A percentile compares a stretch with the other conserved stretches of the same genome.
phyloP scores from a whole-genome alignment of 2,113 vertebrate species.

The Takifugu flavidus region DNA sequence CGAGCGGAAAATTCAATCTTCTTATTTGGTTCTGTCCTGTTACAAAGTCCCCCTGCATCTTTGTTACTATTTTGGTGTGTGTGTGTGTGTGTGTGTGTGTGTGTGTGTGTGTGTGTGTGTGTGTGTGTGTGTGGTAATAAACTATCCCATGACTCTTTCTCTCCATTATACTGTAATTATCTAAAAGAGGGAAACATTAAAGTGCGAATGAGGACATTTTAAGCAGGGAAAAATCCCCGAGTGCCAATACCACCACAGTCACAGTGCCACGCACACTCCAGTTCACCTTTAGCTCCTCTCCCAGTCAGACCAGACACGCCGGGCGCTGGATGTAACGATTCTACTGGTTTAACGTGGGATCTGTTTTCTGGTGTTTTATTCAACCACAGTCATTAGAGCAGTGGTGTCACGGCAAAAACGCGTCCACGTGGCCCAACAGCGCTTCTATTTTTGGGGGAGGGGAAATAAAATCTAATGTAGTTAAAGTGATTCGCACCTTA shows the following conservation, averaged over 20 bases:
- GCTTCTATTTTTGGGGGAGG: no score
- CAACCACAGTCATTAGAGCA: constrained; percentile 22
- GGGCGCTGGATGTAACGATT: constrained; percentile 20
- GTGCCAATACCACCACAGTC: constrained; percentile 63
- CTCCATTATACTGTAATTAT: constrained; percentile 65
- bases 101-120: constrained; percentile 20
- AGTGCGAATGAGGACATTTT: constrained; percentile 57
- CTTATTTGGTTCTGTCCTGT: constrained; percentile 36
- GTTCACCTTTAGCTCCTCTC: constrained; percentile 56
- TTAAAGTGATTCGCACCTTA: no score
- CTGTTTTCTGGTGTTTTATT: constrained; percentile 31
- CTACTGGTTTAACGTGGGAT: constrained; percentile 18
- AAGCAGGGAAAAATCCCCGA: constrained; percentile 36
- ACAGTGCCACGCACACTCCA: constrained; percentile 52
- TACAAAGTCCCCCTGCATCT: constrained; percentile 22
- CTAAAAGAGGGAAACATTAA: constrained; percentile 58
- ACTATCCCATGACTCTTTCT: constrained; percentile 62
- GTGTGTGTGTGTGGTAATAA: constrained; percentile 51
- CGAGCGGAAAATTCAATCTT: constrained; percentile 40
- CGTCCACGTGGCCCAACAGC: background rate
- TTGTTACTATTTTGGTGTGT: constrained; percentile 36
- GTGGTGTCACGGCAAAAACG: constrained; percentile 19
- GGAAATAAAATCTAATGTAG: no score
- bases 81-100: constrained; percentile 27
- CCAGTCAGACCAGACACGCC: constrained; percentile 31